Evolutionary conservation across 2,113 vertebrate species (phyloP).

Genomic region (Xenopus laevis): DNA sequence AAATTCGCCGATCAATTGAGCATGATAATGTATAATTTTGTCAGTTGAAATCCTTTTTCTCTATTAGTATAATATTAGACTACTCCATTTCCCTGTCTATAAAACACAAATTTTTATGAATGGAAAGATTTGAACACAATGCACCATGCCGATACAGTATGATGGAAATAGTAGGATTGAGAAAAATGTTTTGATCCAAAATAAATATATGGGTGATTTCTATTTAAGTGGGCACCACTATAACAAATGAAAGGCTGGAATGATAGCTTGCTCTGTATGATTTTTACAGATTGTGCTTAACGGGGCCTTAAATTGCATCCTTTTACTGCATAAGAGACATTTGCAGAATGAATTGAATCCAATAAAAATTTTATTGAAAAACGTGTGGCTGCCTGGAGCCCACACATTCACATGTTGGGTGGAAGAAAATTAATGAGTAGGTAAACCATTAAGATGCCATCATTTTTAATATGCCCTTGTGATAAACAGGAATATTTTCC

Average conservation of each 20-base stretch:
- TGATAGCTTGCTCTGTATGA: conserved; percentile 49
- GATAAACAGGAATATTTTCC: conserved; percentile 42
- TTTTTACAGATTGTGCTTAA: conserved; percentile 57
- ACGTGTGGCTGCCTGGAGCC: conserved; percentile 47
- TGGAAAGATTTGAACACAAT: too few species aligned
- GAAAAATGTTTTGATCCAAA: too few species aligned
- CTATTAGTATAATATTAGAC: too few species aligned
- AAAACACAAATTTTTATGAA: too few species aligned
- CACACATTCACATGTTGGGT: conserved; percentile 46
- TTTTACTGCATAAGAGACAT: conserved; percentile 58
- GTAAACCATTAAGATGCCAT: conserved; percentile 50
- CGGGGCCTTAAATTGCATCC: conserved; percentile 66
- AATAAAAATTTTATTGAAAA: conserved; percentile 58
- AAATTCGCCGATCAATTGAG: too few species aligned
- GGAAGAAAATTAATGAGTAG: conserved; percentile 51
- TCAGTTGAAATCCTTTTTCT: too few species aligned
- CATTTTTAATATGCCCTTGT: conserved; percentile 42
- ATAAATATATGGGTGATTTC: conserved; percentile 13
- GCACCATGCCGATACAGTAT: too few species aligned
- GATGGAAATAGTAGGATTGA: too few species aligned
- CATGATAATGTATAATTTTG: too few species aligned
- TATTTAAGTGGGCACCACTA: conserved; percentile 44
- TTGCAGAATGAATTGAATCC: conserved; percentile 58
- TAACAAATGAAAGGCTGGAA: conserved; percentile 47
- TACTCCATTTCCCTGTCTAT: too few species aligned